Evolutionary conservation across 2,888 invertebrate species (phyloP), one percentile per base, ranked within the genome.

Genomic region (Bimastos eiseni): DNA sequence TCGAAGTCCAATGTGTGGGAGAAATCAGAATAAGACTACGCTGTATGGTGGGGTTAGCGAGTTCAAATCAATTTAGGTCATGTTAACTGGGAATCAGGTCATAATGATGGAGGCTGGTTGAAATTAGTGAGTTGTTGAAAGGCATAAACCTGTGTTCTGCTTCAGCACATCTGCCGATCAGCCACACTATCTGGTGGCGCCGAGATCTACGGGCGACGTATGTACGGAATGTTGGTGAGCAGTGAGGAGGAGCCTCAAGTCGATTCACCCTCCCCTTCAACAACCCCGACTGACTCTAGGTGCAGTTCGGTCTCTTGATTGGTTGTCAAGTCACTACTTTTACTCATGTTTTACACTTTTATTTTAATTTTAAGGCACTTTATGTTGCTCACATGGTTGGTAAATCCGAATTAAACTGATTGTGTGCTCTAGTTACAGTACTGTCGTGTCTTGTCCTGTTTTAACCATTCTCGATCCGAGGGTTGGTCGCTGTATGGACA

Each of bases 111-210:
- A n/a, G n/a, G 15, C 41, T 49, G 49, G 19, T 70, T 70, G n/a
- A 70, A n/a, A n/a, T 13, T n/a, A 11, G 70, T 8, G 11, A 8
- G 30, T 70, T 11, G 17, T 70, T 8, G 24, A 70, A 21, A 11
- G 70, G 11, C 11, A 6, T 70, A n/a, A 70, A 70, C n/a, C n/a
- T 30, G n/a, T 70, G 70, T 70, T 55, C 1, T 24, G 24, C n/a
- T 90, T 90, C 33, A 90, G 55, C 49, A 90, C 93, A 94, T 95
- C 83, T 95, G 94, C 94, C 96, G 97, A 89, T 97, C 97, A 33
- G 96, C 97, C 1, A 97, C 97, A 0, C 94, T 97, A 89, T 97
- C 97, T 0, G 96, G 97, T 83, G 96, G 97, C 91, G 96, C 96
- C 30, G 97, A 97, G 95, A 96, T 97, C 91, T 97, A 97, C 94